Base-by-base conservation (phyloP, 2,888 invertebrate genomes). In the Cactoblastis cactorum region DNA sequence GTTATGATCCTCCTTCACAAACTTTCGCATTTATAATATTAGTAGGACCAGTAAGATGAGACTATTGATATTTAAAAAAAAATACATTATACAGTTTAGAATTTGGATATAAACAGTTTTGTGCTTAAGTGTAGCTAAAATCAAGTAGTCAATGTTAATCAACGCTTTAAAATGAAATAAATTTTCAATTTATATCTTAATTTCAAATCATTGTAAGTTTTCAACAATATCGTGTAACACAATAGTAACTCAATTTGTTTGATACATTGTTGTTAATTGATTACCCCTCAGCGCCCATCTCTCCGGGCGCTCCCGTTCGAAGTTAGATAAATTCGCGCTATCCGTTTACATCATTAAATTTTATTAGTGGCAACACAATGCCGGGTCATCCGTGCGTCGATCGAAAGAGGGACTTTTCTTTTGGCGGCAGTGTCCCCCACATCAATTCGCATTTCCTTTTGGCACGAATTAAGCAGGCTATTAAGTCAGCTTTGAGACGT, bases 271-370 rank as follows among this genome's bases (percentile, higher is more conserved):
- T 67, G 63, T 74, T 83, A 83, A 84, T 83, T 82, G 83, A 80
- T 83, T 84, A 80, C 79, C 84, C 85, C 83, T 79, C 79, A 76
- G 73, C 68, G 70, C 65, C 65, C 57, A 61, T 71, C 75, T 73
- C 80, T 77, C 80, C 62, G 67, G 70, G 67, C 73, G 67, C 63
- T 78, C 67, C 68, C 61, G 73, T 77, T 67, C 67, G 61, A 74
- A 80, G 76, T 82, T 77, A 83, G 80, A 86, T 85, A 82, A 83
- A 86, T 86, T 84, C 79, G 76, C 78, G 83, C 80, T 88, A 87
- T 88, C 86, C 86, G 85, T 87, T 89, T 88, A 88, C 86, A 86
- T 84, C 86, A 88, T 88, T 87, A 87, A 86, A 86, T 88, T 88
- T 88, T 88, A 89, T 87, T 87, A 86, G 83, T 78, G 77, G 77